Evolutionary conservation across 2,888 invertebrate species (phyloP).

Genomic region (Hyles lineata): DNA sequence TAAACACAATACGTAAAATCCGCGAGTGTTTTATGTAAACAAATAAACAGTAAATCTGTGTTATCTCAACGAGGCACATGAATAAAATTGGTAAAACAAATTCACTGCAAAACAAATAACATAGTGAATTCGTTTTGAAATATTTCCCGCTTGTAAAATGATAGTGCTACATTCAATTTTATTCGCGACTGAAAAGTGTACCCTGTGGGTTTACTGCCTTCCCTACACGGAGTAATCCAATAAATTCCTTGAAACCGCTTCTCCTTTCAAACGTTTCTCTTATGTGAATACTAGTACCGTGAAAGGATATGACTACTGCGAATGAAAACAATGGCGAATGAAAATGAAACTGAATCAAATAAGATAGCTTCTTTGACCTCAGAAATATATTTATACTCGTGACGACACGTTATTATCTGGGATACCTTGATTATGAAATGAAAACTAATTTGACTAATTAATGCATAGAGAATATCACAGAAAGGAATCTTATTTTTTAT

Average conservation of each 20-base stretch:
- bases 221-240: constrained; percentile 41
- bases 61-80: constrained; percentile 5
- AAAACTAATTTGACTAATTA: too few species aligned
- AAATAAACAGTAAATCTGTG: constrained; percentile 2
- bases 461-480: too few species aligned
- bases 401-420: too few species aligned
- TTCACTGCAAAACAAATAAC: constrained; percentile 24
- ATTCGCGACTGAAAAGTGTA: constrained; percentile 44
- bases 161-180: constrained; percentile 45
- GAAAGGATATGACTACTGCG: background rate
- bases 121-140: constrained; percentile 34
- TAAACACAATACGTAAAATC: background rate
- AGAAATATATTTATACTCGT: too few species aligned
- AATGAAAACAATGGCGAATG: background rate
- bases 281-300: constrained; percentile 28
- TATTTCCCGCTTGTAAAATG: constrained; percentile 39
- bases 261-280: constrained; percentile 33
- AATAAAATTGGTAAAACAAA: background rate
- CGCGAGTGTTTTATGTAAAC: background rate
- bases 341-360: background rate
- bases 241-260: constrained; percentile 37
- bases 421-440: too few species aligned
- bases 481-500: too few species aligned
- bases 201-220: constrained; percentile 38
- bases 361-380: too few species aligned